Base-by-base conservation (phyloP, 2,113 vertebrate genomes). In the Rhegmatorhina hoffmannsi region DNA sequence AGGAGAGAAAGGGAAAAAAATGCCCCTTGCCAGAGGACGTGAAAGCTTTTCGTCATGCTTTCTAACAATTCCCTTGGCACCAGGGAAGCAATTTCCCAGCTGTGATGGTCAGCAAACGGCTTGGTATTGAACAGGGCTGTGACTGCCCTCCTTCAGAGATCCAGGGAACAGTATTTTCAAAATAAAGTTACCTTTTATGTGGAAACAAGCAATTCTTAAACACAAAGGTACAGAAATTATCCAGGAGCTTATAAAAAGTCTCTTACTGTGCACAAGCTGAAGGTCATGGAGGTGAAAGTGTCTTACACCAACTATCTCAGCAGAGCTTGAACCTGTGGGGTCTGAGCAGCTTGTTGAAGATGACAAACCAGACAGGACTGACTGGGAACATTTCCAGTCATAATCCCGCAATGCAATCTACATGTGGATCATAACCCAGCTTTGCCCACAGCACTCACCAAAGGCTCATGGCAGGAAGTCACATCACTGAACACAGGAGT, bases 31-130 rank as follows among this genome's bases (percentile, higher is more conserved):
- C 44, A n/a, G 47, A 78, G 56, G 75, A 69, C 13, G 11, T 19
- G 67, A 84, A 88, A 90, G 77, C 44, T 23, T 33, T 75, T 33
- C 0, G 0, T 80, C 12, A 3, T 64, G 87, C 88, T 87, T 89
- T 93, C 84, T 86, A 91, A 63, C 81, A 84, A 94, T 84, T 90
- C 87, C 75, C 89, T 77, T 16, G 19, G 64, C 72, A 79, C n/a
- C 60, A 43, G 58, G 53, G 38, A 85, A 84, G 74, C 9, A 12
- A 83, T 75, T 91, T 84, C 84, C 75, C 76, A 69, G 53, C 68
- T 66, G 58, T 3, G 50, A 75, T 28, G 73, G 84, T 88, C 89
- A 91, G 79, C 63, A 86, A 96, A 95, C 4, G 33, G 70, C 43
- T 95, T 69, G 44, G 66, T 53, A 75, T 34, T 46, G 47, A 64